Evolutionary conservation across 2,888 invertebrate genomes (phyloP).

Genomic region (Morpho deidamia): DNA sequence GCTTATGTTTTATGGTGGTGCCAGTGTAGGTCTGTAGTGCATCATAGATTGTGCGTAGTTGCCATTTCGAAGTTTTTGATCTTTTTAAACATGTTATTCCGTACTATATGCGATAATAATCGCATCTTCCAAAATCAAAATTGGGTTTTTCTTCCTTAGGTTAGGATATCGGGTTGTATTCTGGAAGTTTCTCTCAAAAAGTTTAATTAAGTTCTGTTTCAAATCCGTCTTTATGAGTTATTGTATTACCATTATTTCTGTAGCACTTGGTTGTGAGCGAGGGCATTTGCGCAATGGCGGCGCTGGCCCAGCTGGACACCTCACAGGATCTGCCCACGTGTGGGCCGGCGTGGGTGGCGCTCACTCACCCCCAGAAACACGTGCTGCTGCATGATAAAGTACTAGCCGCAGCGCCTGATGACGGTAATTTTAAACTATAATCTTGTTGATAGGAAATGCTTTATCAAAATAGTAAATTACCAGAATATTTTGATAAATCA

Average conservation of each 20-base stretch:
- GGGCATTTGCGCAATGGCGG: conserved; percentile 55
- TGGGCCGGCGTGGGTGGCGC: conserved; percentile 51
- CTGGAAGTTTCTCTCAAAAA: neutral
- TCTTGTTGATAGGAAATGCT: no score
- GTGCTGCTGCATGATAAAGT: conserved; percentile 89
- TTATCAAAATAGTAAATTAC: no score
- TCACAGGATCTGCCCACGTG: conserved; percentile 33
- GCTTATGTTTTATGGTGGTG: no score
- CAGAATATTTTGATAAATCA: no score
- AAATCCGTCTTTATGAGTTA: neutral
- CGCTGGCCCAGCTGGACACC: conserved; percentile 44
- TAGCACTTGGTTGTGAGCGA: conserved; percentile 58
- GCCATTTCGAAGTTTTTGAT: no score
- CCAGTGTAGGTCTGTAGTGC: no score
- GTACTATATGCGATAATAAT: no score
- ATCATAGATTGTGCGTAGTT: no score
- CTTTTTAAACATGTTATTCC: no score
- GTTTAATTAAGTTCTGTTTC: neutral
- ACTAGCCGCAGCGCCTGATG: conserved; percentile 83
- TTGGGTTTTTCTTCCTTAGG: no score
- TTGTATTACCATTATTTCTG: neutral
- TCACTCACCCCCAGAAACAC: conserved; percentile 47
- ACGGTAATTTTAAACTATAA: conserved; percentile 61
- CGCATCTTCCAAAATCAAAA: no score
- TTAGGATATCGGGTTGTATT: no score